phyloP scores from a whole-genome alignment of 1,140 invertebrate species.

The silkworm (Bombyx mori) region DNA sequence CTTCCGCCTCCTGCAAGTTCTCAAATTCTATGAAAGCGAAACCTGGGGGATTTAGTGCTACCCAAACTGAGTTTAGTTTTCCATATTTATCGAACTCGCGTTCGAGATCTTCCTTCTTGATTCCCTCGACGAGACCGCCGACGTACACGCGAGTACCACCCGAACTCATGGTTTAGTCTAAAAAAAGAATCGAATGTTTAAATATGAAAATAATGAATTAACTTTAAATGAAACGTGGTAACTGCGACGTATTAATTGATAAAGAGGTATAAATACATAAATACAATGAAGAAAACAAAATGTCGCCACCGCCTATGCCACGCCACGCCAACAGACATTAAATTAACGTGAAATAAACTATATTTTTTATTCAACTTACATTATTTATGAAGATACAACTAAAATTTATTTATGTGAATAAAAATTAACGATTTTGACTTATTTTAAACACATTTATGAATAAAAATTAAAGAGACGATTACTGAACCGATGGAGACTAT shows the following conservation, averaged over 20 bases:
- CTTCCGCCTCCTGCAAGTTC: constrained; percentile 93
- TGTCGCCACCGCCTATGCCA: constrained; percentile 60
- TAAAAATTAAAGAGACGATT: too few relatives aligned
- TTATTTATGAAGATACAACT: background rate
- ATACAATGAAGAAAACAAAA: constrained; percentile 65
- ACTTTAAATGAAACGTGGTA: background rate
- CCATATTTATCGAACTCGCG: constrained; percentile 91
- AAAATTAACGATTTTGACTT: too few relatives aligned
- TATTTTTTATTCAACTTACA: background rate
- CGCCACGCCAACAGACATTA: constrained; percentile 26
- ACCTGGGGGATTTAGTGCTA: constrained; percentile 80
- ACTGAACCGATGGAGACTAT: background rate
- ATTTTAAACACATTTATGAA: too few relatives aligned
- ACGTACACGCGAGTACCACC: constrained; percentile 86
- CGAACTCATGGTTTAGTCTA: constrained; percentile 56
- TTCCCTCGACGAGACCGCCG: constrained; percentile 84
- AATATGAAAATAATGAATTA: constrained; percentile 2
- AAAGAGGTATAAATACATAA: constrained; percentile 24
- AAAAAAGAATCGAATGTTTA: constrained; percentile 19
- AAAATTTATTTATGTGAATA: too few relatives aligned
- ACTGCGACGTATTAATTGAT: constrained; percentile 2
- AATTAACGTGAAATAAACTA: background rate
- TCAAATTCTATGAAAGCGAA: constrained; percentile 99
- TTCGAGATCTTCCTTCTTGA: constrained; percentile 91
- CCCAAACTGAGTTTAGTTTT: constrained; percentile 95